These are phyloP conservation scores for Bergia sp. DNA, from an alignment of 92 coral and sea anemone genomes.

Conservation along the genomic window DNA sequence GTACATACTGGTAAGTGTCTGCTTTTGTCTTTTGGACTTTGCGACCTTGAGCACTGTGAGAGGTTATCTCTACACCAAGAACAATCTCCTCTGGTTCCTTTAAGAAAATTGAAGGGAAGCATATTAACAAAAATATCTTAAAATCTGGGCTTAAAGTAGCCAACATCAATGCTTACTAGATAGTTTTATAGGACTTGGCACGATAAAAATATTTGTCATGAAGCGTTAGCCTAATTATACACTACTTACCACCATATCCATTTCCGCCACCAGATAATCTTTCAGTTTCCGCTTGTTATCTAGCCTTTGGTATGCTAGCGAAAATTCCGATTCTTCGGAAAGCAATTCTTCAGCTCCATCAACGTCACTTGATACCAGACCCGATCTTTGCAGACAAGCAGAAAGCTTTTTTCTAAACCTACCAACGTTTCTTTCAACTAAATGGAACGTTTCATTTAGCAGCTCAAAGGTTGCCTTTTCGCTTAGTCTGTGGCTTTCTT, in stretches of 20 bases:
- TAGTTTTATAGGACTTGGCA: too few relatives aligned
- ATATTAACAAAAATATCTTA: too few relatives aligned
- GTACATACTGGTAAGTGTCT: not conserved
- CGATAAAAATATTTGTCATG: too few relatives aligned
- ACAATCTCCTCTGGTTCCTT: slow-evolving; percentile 29
- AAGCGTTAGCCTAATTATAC: too few relatives aligned
- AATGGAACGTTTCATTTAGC: not conserved
- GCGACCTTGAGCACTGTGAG: not conserved
- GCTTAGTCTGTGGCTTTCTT: not conserved
- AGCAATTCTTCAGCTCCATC: not conserved
- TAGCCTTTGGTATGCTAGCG: not conserved
- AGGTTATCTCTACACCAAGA: not conserved
- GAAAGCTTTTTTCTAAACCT: not conserved
- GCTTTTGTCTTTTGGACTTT: not conserved
- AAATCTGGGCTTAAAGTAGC: too few relatives aligned
- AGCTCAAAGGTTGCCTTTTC: not conserved
- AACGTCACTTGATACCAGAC: not conserved
- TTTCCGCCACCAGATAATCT: not conserved
- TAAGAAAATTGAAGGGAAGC: too few relatives aligned
- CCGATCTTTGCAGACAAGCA: not conserved
- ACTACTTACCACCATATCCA: not conserved
- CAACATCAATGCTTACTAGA: too few relatives aligned
- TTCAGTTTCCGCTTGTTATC: not conserved
- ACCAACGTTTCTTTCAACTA: not conserved
- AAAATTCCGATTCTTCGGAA: not conserved